These are phyloP conservation scores for Ondatra zibethicus DNA, from an alignment of 2,113 vertebrate species.

Conservation along the genomic window DNA sequence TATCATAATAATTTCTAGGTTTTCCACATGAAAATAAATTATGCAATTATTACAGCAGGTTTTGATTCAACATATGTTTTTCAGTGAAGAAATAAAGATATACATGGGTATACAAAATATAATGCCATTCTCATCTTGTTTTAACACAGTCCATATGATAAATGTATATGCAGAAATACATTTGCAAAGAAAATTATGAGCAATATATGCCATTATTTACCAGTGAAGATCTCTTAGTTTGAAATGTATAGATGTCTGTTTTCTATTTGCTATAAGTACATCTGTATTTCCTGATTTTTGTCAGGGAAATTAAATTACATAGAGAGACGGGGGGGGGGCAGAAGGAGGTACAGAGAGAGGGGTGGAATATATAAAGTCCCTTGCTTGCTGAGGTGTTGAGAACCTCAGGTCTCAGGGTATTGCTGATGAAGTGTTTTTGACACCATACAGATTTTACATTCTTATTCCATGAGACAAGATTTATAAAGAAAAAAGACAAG, in stretches of 20 bases:
- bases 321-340: not conserved
- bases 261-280: not conserved
- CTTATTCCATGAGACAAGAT: not conserved
- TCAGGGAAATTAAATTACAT: not conserved
- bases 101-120: not conserved
- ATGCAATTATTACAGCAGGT: not conserved
- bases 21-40: not conserved
- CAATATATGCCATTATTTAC: not conserved
- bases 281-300: not conserved
- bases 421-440: slow-evolving; percentile 67
- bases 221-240: not conserved
- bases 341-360: not conserved
- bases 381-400: slow-evolving; percentile 41
- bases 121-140: not conserved
- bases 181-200: not conserved
- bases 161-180: not conserved
- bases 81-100: slow-evolving; percentile 39
- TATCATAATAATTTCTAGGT: not conserved
- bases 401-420: not conserved
- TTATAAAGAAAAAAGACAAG: not conserved
- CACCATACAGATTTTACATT: slow-evolving; percentile 38
- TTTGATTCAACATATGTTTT: not conserved
- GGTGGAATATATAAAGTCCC: not conserved
- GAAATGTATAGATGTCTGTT: not conserved
- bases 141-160: not conserved